Evolutionary conservation across 2,888 invertebrate species (phyloP).

Genomic region (Miltochrista miniata): DNA sequence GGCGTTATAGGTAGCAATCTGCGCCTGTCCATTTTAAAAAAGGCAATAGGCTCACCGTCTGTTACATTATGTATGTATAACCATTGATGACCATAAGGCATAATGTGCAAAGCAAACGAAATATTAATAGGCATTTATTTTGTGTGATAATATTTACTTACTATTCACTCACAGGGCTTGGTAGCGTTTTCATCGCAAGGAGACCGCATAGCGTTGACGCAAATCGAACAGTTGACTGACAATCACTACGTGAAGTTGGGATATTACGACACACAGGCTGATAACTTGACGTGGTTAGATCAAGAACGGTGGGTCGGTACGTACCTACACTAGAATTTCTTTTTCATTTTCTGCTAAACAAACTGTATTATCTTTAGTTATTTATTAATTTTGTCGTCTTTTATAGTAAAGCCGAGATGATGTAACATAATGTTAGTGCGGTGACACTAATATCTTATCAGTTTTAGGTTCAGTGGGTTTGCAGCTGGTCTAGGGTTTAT

Average conservation of each 20-base stretch:
- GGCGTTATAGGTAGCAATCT: too few relatives aligned
- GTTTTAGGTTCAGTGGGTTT: not conserved
- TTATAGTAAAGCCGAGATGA: not conserved
- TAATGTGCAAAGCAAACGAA: too few relatives aligned
- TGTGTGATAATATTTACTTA: too few relatives aligned
- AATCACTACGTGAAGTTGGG: constrained; percentile 97
- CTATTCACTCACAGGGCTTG: constrained; percentile 87
- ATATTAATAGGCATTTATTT: too few relatives aligned
- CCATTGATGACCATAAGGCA: too few relatives aligned
- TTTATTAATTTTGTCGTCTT: not conserved
- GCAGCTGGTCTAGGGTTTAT: not conserved
- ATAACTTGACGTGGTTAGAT: constrained; percentile 97
- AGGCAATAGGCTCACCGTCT: too few relatives aligned
- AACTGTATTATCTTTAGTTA: not conserved
- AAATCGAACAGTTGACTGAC: constrained; percentile 98
- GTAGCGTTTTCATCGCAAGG: constrained; percentile 99
- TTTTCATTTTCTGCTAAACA: not conserved
- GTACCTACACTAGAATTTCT: constrained; percentile 43
- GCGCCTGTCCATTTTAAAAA: too few relatives aligned
- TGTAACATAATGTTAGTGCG: constrained; percentile 1
- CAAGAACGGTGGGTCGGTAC: constrained; percentile 95
- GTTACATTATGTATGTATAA: too few relatives aligned
- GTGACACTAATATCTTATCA: constrained; percentile 1
- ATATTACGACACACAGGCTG: constrained; percentile 97
- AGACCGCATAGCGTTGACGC: constrained; percentile 98